A percentile compares a stretch with the other conserved stretches of the same genome.
phyloP scores from a whole-genome alignment of 1,140 invertebrate species.

The Sitobion miscanthi region DNA sequence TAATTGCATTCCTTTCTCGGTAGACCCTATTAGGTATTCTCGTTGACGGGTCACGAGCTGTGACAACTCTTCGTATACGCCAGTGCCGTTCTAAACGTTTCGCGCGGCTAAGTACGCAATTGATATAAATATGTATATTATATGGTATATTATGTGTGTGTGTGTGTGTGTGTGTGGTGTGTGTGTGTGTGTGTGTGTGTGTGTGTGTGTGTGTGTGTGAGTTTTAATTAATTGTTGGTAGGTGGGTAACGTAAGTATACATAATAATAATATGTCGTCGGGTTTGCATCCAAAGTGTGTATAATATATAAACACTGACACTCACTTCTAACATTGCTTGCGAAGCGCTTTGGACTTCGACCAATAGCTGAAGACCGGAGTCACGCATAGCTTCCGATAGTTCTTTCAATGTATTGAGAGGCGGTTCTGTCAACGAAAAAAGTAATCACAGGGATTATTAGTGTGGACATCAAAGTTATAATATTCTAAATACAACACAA shows the following conservation, averaged over 20 bases:
- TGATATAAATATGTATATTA: constrained; percentile 1
- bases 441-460: background rate
- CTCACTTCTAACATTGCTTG: constrained; percentile 71
- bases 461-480: background rate
- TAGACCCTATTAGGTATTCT: constrained; percentile 67
- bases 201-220: background rate
- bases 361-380: constrained; percentile 69
- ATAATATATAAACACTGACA: background rate
- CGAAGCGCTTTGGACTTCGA: constrained; percentile 74
- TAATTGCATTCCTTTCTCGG: constrained; percentile 71
- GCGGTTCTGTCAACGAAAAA: constrained; percentile 65
- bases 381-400: constrained; percentile 70
- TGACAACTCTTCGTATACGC: constrained; percentile 71
- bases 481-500: background rate
- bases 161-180: no score
- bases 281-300: background rate
- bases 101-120: constrained; percentile 43
- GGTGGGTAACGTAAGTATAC: background rate
- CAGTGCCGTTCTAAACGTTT: constrained; percentile 71
- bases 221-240: background rate
- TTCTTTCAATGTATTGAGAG: constrained; percentile 70
- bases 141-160: no score
- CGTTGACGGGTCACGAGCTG: constrained; percentile 69
- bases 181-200: no score
- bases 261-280: background rate